phyloP scores from a whole-genome alignment of 2,113 vertebrate species.

The Nannospalax galili region DNA sequence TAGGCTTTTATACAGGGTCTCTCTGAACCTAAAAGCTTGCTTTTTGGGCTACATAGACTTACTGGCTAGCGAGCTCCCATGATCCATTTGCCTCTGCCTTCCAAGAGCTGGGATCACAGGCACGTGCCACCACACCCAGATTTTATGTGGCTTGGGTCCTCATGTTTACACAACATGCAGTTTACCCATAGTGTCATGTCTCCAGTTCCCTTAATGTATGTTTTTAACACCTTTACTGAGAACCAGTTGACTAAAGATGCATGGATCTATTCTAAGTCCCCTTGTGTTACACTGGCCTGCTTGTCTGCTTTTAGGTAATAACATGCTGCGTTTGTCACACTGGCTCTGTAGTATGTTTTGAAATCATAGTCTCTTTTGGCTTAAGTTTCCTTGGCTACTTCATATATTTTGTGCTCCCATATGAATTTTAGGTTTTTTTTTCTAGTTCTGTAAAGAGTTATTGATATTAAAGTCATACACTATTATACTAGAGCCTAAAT shows the following conservation, averaged over 20 bases:
- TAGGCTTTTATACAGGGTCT: not conserved
- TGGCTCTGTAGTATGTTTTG: not conserved
- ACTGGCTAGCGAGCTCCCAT: not conserved
- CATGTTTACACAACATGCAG: not conserved
- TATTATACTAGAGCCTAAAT: not conserved
- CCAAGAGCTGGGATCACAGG: not conserved
- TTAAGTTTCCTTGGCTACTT: not conserved
- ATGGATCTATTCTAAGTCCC: too few species aligned
- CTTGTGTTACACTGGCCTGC: not conserved
- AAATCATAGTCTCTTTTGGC: too few species aligned
- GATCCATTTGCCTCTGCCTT: not conserved
- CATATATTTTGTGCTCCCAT: not conserved
- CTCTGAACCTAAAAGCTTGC: not conserved
- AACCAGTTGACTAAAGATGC: not conserved
- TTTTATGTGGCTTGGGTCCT: not conserved
- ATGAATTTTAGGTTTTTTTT: not conserved
- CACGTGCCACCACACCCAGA: not conserved
- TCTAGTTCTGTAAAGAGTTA: not conserved
- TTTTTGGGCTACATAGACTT: not conserved
- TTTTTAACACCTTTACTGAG: not conserved
- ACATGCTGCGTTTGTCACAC: not conserved
- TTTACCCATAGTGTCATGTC: too few species aligned
- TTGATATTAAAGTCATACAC: not conserved
- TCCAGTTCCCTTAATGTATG: not conserved
- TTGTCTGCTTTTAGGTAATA: not conserved